Conservation (phyloP, 1,140 invertebrate species). For the Adelges cooleyi region DNA sequence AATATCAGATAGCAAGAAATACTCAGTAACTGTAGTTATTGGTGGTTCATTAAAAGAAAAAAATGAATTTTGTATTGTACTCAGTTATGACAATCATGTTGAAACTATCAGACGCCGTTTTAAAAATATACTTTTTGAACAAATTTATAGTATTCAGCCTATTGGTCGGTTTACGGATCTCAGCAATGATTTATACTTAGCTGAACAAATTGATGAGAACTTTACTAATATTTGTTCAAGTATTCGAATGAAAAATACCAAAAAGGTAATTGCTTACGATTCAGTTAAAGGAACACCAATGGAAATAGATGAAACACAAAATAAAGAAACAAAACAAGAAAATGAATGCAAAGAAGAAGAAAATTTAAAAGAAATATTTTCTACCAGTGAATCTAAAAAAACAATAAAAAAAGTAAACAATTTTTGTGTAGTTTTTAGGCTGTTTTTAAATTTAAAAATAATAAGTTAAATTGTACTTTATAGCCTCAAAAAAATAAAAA, state of each 20-base stretch:
- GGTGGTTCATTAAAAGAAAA: conserved; percentile 4
- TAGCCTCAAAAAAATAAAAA: too few species aligned
- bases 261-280: not conserved
- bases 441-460: too few species aligned
- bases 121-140: conserved; percentile 16
- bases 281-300: not conserved
- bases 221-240: not conserved
- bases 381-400: too few species aligned
- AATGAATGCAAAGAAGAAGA: not conserved
- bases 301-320: not conserved
- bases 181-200: not conserved
- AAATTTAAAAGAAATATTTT: not conserved
- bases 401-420: too few species aligned
- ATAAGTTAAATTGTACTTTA: too few species aligned
- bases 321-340: not conserved
- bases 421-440: too few species aligned
- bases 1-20: not conserved
- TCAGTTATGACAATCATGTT: conserved; percentile 4
- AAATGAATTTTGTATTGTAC: conserved; percentile 2
- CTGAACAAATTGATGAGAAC: not conserved
- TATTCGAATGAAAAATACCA: conserved; percentile 1
- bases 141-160: conserved; percentile 20
- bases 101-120: conserved; percentile 6
- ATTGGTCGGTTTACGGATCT: conserved; percentile 1
- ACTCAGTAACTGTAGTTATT: not conserved